Conservation (phyloP, 2,797 vertebrate species). For the Limnodromus scolopaceus region DNA sequence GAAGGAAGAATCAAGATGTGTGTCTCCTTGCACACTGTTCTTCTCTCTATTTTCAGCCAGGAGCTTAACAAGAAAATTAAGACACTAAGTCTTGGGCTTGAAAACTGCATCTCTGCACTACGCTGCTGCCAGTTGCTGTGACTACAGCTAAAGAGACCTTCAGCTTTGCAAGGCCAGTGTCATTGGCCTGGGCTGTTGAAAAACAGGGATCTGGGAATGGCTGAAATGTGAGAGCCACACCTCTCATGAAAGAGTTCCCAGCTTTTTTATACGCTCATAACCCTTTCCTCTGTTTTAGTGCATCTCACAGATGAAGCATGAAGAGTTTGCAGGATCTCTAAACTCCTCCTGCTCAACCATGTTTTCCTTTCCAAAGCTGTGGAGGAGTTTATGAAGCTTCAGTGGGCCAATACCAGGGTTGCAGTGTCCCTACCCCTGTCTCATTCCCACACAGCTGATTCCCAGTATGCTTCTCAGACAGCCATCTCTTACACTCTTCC, state of each 20-base stretch:
- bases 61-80: slow-evolving; percentile 5
- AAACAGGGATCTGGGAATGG: not conserved
- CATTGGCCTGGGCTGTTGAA: not conserved
- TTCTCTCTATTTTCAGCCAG: not conserved
- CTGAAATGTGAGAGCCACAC: not conserved
- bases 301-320: not conserved
- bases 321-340: not conserved
- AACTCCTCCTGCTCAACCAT: not conserved
- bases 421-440: not conserved
- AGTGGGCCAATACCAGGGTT: not conserved
- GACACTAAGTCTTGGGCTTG: not conserved
- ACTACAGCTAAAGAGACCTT: not conserved
- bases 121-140: not conserved
- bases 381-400: not conserved
- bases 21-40: not conserved
- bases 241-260: not conserved
- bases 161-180: not conserved
- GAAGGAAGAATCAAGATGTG: rapidly evolving
- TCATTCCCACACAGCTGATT: not conserved
- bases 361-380: not conserved
- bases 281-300: not conserved
- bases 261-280: not conserved
- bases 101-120: not conserved
- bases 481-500: not conserved
- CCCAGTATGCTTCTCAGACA: not conserved